These are phyloP conservation scores for Astropecten irregularis DNA, from an alignment of 53 echinoderm and acorn worm species.

Conservation along the genomic window DNA sequence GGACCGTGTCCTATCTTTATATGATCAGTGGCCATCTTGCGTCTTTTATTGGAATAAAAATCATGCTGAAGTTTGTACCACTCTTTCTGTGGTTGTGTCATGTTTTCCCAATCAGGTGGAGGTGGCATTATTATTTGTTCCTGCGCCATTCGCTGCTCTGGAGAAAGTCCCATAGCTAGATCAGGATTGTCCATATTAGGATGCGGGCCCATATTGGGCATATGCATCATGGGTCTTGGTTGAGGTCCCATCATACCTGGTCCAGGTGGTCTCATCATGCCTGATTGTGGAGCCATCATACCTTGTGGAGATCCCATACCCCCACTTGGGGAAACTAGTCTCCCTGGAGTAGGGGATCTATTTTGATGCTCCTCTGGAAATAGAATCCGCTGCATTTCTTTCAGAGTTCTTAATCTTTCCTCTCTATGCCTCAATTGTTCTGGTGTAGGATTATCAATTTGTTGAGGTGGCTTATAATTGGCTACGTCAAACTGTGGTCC, in stretches of 20 bases:
- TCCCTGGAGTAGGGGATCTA: conserved; percentile 77
- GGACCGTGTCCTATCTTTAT: conserved; percentile 73
- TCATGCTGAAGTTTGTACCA: conserved; percentile 98
- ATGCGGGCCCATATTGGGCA: conserved; percentile 71
- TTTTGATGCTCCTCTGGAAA: conserved; percentile 93
- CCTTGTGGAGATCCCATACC: conserved; percentile 58
- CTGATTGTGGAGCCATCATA: conserved; percentile 53
- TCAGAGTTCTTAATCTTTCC: conserved; percentile 80
- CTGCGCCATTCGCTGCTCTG: conserved; percentile 83
- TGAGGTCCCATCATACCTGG: conserved; percentile 80
- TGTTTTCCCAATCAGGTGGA: conserved; percentile 87
- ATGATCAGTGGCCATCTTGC: conserved; percentile 83
- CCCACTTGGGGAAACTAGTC: conserved; percentile 88
- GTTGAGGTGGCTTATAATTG: conserved; percentile 75
- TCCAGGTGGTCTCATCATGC: conserved; percentile 70
- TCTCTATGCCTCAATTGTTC: conserved; percentile 91
- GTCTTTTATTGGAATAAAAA: conserved; percentile 85
- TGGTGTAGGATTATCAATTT: conserved; percentile 92
- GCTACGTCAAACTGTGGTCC: conserved; percentile 80
- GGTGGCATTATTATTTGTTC: conserved; percentile 73
- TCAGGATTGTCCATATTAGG: conserved; percentile 76
- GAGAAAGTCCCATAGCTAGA: conserved; percentile 71
- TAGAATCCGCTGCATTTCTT: conserved; percentile 93
- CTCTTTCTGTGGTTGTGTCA: conserved; percentile 86
- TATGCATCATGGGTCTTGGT: conserved; percentile 77